Evolutionary conservation across 2,888 invertebrate genomes (phyloP), one percentile per base, ranked within the genome.

Genomic region (Eupithecia dodoneata): DNA sequence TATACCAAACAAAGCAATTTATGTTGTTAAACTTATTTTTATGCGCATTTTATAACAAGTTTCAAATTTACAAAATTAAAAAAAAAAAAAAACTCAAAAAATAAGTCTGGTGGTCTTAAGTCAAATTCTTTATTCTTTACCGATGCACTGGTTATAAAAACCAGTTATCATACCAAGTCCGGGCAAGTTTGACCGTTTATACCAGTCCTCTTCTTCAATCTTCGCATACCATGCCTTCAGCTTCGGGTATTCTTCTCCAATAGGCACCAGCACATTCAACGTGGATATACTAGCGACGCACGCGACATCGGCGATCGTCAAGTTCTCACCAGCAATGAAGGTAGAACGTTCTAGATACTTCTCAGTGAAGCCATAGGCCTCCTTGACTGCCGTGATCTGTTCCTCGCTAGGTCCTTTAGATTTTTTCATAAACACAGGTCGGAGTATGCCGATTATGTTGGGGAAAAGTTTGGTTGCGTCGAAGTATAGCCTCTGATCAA

Each of bases 241-340:
- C 10, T 85, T 89, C 2, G 79, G 78, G 30, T 81, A 90, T 66
- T 88, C 86, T 6, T 79, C 80, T 0, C 79, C 83, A 0, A 90
- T 63, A 0, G 89, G 88, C 0, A 89, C 81, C 0, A 88, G 1
- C 0, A 77, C 13, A 71, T 86, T 77, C 30, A 88, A 15, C 0
- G 89, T 81, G 0, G 87, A 87, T 1, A 90, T 73, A 3, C 83
- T 85, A 2, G 88, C 81, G 0, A 89, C 83, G 4, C 84, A 81
- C 0, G 89, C 86, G 18, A 91, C 77, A 77, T 91, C 90, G 44
- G 91, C 91, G 4, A 90, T 7, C 0, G 91, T 90, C 6, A 89
- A 65, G 42, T 85, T 80, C 41, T 88, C 82, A 7, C 82, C 80
- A 7, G 87, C 89, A 13, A 88, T 72, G 72, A 83, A 90, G 4